These are phyloP conservation scores for Cylas formicarius DNA, from an alignment of 1,140 invertebrate species.

Conservation along the genomic window DNA sequence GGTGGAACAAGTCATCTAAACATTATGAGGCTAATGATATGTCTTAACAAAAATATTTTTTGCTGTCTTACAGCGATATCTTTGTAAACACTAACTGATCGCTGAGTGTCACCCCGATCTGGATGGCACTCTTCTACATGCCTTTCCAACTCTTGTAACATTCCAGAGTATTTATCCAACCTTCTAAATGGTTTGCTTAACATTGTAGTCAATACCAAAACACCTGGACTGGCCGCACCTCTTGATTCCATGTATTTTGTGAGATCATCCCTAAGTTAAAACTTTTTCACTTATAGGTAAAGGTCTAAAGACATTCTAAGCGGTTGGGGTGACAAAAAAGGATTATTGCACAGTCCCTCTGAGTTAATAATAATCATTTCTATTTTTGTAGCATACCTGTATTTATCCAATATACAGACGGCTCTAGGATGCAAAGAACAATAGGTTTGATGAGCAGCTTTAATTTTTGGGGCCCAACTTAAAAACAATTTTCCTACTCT, in stretches of 20 bases:
- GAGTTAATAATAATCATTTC: too few relatives aligned
- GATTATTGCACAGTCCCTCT: background rate
- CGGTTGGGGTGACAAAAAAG: background rate
- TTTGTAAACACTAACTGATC: constrained; percentile 88
- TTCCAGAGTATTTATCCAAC: constrained; percentile 88
- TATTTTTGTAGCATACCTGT: too few relatives aligned
- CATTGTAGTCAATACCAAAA: constrained; percentile 83
- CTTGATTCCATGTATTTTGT: constrained; percentile 80
- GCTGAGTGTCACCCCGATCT: constrained; percentile 92
- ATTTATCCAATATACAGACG: constrained; percentile 83
- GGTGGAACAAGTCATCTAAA: constrained; percentile 72
- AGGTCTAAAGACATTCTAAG: background rate
- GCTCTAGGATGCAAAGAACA: constrained; percentile 84
- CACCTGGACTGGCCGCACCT: constrained; percentile 73
- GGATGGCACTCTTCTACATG: constrained; percentile 92
- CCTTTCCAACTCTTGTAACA: constrained; percentile 90
- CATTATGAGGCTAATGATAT: constrained; percentile 7
- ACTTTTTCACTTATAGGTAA: constrained; percentile 7
- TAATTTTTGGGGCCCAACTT: constrained; percentile 76
- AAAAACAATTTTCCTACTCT: constrained; percentile 88
- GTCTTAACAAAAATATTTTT: background rate
- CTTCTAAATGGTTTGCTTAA: constrained; percentile 92
- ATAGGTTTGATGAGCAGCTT: constrained; percentile 79
- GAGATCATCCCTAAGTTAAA: constrained; percentile 64
- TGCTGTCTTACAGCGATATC: constrained; percentile 76